phyloP scores from a whole-genome alignment of 2,797 vertebrate genomes.

The Peromyscus eremicus region DNA sequence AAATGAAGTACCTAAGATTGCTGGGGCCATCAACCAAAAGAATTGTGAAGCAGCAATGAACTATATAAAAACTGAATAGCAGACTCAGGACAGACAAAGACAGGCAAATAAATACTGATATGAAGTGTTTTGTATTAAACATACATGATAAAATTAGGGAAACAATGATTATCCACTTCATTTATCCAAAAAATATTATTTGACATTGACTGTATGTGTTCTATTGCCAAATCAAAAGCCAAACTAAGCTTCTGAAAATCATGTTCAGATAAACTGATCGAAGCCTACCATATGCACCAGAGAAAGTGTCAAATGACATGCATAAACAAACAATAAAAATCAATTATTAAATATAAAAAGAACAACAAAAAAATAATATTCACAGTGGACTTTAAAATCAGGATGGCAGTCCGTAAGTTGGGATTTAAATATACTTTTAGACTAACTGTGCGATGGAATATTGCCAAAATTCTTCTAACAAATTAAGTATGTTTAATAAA shows the following conservation, averaged over 20 bases:
- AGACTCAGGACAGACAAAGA: background rate
- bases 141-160: background rate
- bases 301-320: background rate
- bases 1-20: background rate
- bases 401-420: background rate
- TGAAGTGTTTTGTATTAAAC: background rate
- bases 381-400: background rate
- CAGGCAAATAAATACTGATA: background rate
- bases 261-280: background rate
- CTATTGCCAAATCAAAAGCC: background rate
- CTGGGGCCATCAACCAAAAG: background rate
- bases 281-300: background rate
- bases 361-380: background rate
- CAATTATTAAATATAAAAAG: background rate
- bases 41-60: background rate
- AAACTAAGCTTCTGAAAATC: background rate
- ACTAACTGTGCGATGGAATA: background rate
- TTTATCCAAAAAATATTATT: background rate
- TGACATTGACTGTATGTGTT: background rate
- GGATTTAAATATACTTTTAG: rapidly evolving
- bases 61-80: background rate
- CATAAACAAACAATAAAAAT: background rate
- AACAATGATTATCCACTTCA: background rate
- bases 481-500: background rate
- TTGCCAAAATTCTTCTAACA: background rate